Evolutionary conservation across 2,797 vertebrate species (phyloP), one percentile per base, ranked within the genome.

Genomic region (Sebastes kiyomatsui): DNA sequence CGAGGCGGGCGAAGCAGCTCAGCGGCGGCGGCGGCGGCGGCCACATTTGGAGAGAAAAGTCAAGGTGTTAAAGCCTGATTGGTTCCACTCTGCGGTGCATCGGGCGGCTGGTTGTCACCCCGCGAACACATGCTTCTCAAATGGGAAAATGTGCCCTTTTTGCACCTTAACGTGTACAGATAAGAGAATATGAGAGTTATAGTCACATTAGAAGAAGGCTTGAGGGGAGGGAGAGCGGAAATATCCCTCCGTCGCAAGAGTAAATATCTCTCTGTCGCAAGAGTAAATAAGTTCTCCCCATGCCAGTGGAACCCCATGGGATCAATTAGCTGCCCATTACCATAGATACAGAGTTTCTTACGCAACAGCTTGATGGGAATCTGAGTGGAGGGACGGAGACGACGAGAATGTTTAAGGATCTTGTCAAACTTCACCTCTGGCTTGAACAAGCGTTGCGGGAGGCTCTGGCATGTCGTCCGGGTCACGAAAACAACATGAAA

Each of bases 51-150:
- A 81, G 89, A 70, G 87, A 77, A 52, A 78, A 93, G 91, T 93
- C 91, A 94, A 95, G 94, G 94, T 95, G 95, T 95, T 93, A 93
- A 93, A 91, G 91, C 82, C 91, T 95, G 95, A 95, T 96, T 95
- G 95, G 94, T 93, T 92, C 91, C 88, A 92, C 92, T 94, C 88
- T 79, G 89, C 75, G 35, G 87, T 83, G 82, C 72, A 67, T 80
- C 46, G 82, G 88, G 67, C 75, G 66, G 46, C 85, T 90, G 84
- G 87, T 90, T 92, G 93, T 94, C 94, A 93, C 89, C 87, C 83
- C 54, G 23, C 32, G 76, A 90, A 89, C 87, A 82, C 85, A 67
- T 64, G 80, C 80, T 88, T 78, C 88, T 89, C 78, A 85, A 90
- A 92, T 90, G 85, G 83, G 87, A 70, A 92, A 90, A 88, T 72